Evolutionary conservation across 2,113 vertebrate genomes (phyloP).

Genomic region (Sapajus apella): DNA sequence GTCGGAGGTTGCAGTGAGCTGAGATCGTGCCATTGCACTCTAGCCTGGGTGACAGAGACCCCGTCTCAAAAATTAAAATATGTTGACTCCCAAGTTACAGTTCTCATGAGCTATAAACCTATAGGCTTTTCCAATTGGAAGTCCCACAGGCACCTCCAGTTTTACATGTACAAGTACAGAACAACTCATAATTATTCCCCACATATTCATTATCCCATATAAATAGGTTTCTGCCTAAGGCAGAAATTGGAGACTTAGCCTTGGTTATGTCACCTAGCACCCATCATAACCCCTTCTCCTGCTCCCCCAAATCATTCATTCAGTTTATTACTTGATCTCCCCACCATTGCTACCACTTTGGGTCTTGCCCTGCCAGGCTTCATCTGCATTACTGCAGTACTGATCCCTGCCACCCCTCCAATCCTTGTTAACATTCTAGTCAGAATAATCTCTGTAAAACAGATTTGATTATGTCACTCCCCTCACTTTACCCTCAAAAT

Average conservation of each 20-base stretch:
- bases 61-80: no score
- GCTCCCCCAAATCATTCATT: rapidly evolving
- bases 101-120: not conserved
- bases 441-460: not conserved
- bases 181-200: not conserved
- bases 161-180: not conserved
- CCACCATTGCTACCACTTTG: not conserved
- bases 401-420: not conserved
- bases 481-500: not conserved
- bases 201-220: not conserved
- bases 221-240: not conserved
- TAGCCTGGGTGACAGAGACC: no score
- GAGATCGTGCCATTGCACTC: no score
- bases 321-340: not conserved
- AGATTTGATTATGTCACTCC: not conserved
- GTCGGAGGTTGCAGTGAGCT: no score
- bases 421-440: not conserved
- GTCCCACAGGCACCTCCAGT: not conserved
- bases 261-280: not conserved
- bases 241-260: not conserved
- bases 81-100: not conserved
- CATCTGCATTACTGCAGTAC: not conserved
- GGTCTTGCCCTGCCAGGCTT: not conserved
- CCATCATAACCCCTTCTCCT: not conserved
- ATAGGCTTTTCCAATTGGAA: not conserved